A percentile compares a stretch with the other conserved stretches of the same genome.
These are phyloP conservation scores for Abscondita cerata DNA, from an alignment of 2,888 invertebrate species.

Conservation along the genomic window DNA sequence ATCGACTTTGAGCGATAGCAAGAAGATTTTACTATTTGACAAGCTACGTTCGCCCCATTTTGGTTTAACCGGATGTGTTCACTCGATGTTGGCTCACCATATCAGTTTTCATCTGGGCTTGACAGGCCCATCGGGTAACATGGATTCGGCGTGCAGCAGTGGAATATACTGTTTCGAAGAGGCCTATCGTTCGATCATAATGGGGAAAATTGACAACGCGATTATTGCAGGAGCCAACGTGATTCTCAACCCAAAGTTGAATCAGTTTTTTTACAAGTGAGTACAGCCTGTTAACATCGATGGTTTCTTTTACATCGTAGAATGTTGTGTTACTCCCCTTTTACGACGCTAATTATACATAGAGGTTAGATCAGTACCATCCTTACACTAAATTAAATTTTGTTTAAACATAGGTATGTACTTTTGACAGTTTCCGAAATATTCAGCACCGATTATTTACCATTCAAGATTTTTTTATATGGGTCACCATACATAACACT, in stretches of 20 bases:
- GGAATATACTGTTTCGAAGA: constrained; percentile 87
- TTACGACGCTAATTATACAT: too few relatives aligned
- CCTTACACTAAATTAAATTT: too few relatives aligned
- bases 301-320: too few relatives aligned
- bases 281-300: too few relatives aligned
- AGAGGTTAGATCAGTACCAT: too few relatives aligned
- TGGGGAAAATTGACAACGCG: constrained; percentile 86
- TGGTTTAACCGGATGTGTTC: constrained; percentile 69
- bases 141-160: constrained; percentile 96
- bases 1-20: constrained; percentile 76
- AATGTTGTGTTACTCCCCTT: too few relatives aligned
- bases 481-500: too few relatives aligned
- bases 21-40: constrained; percentile 72
- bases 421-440: too few relatives aligned
- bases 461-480: too few relatives aligned
- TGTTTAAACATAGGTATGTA: too few relatives aligned
- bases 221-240: constrained; percentile 89
- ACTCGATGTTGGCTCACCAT: constrained; percentile 92
- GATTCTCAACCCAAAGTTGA: constrained; percentile 74
- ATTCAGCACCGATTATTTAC: too few relatives aligned
- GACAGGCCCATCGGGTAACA: constrained; percentile 85
- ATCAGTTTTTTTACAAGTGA: too few relatives aligned
- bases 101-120: constrained; percentile 89
- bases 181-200: constrained; percentile 78
- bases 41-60: constrained; percentile 37